Evolutionary conservation across 2,113 vertebrate genomes (phyloP).

Genomic region (Bos indicus): DNA sequence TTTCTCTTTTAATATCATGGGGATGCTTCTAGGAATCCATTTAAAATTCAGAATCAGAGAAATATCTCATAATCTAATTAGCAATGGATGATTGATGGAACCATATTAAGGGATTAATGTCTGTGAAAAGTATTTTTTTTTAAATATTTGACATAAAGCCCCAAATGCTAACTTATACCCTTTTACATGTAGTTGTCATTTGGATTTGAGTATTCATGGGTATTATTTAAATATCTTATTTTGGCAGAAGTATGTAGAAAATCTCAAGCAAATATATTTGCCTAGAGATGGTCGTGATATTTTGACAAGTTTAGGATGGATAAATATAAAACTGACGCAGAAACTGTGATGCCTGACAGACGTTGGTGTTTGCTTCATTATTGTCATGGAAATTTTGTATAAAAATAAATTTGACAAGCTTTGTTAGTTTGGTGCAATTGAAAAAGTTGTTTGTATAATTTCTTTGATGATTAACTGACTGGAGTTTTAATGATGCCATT

Average conservation of each 20-base stretch:
- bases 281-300: slow-evolving; percentile 10
- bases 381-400: slow-evolving; percentile 66
- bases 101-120: background rate
- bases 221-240: slow-evolving; percentile 33
- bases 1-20: background rate
- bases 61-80: background rate
- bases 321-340: slow-evolving; percentile 57
- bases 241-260: slow-evolving; percentile 32
- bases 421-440: slow-evolving; percentile 69
- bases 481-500: slow-evolving; percentile 62
- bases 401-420: slow-evolving; percentile 71
- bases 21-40: background rate
- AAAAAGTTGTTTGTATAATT: slow-evolving; percentile 64
- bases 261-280: slow-evolving; percentile 48
- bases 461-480: slow-evolving; percentile 69
- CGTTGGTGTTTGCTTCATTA: slow-evolving; percentile 52
- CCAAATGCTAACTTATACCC: background rate
- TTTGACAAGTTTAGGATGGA: slow-evolving; percentile 53
- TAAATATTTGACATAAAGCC: background rate
- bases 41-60: background rate
- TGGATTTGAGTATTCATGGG: background rate
- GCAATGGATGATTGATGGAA: background rate
- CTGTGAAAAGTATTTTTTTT: background rate
- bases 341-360: slow-evolving; percentile 53
- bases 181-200: background rate